Base-by-base conservation (phyloP, 1,140 invertebrate genomes). In the Delia radicum region DNA sequence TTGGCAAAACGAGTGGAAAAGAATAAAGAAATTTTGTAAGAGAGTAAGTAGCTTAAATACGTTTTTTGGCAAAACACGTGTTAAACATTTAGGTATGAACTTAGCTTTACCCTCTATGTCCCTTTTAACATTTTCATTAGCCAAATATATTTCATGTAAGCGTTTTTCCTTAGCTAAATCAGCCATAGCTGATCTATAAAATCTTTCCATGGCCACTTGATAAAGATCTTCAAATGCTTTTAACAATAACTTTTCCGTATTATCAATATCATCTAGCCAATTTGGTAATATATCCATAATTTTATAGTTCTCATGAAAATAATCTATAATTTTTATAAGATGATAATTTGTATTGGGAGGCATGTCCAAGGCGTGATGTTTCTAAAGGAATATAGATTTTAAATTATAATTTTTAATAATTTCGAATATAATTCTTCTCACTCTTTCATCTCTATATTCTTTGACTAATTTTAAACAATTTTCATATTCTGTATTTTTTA, bases 101-200 rank as follows among this genome's bases (percentile, higher is more conserved):
- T 33, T 33, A 33, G n/a, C n/a, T 37, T 73, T 75, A 75, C 77
- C 55, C 27, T 2, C 2, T 18, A 76, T 69, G 42, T 61, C 61
- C 28, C 69, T 74, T 62, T 67, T 62, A 21, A 69, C 69, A 31
- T 74, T 31, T 18, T 74, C 75, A 27, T 74, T 75, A 46, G 69
- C 72, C 28, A 69, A 72, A 72, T 71, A 76, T 18, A 78, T 13
- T 62, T 76, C 27, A 76, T 78, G 74, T 8, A 78, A 46, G 21
- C 42, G 46, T 24, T 76, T 78, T 24, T 78, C 77, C 24, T 69
- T 75, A 18, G n/a, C 13, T 10, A 76, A 61, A 28, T 78, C 77
- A 15, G 69, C 48, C 21, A 74, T 37, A 3, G 74, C 74, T 15
- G 77, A 48, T 12, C 72, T 74, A 31, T 29, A 28, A 12, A 78